A percentile compares a stretch with the other conserved stretches of the same genome.
Evolutionary conservation across 2,113 vertebrate genomes (phyloP).

Genomic region (Plotosus lineatus): DNA sequence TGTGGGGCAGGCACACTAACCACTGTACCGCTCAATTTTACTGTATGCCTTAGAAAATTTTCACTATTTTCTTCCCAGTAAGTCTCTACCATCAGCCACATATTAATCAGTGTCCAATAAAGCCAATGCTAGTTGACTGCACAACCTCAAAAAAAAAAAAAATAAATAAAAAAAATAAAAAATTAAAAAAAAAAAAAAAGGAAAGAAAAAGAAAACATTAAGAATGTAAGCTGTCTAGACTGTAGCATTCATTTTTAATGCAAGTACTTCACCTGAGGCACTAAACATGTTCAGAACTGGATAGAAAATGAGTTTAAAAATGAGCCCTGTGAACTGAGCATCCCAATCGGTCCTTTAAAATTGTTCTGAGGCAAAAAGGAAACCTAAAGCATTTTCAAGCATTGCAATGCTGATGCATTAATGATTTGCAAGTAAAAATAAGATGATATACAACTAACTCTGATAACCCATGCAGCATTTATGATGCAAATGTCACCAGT

Average conservation of each 20-base stretch:
- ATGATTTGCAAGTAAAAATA: neutral
- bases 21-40: too few relatives aligned
- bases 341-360: slow-evolving; percentile 30
- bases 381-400: neutral
- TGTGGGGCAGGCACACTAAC: too few relatives aligned
- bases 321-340: slow-evolving; percentile 28
- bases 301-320: slow-evolving; percentile 35
- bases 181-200: slow-evolving; percentile 7
- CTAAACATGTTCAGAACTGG: slow-evolving; percentile 36
- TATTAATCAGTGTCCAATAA: slow-evolving; percentile 24
- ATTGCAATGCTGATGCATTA: neutral
- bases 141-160: slow-evolving; percentile 1
- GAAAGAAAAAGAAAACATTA: slow-evolving; percentile 8
- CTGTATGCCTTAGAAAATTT: neutral
- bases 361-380: neutral
- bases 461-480: neutral
- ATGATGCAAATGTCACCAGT: neutral
- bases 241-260: slow-evolving; percentile 44
- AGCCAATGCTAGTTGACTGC: neutral
- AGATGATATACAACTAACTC: neutral
- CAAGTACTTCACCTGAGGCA: slow-evolving; percentile 35
- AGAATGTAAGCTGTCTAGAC: slow-evolving; percentile 20
- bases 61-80: neutral
- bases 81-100: neutral
- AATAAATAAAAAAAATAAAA: slow-evolving; percentile 4